Base-by-base conservation (phyloP, 2,113 vertebrate genomes). In the Hypanus sabinus region DNA sequence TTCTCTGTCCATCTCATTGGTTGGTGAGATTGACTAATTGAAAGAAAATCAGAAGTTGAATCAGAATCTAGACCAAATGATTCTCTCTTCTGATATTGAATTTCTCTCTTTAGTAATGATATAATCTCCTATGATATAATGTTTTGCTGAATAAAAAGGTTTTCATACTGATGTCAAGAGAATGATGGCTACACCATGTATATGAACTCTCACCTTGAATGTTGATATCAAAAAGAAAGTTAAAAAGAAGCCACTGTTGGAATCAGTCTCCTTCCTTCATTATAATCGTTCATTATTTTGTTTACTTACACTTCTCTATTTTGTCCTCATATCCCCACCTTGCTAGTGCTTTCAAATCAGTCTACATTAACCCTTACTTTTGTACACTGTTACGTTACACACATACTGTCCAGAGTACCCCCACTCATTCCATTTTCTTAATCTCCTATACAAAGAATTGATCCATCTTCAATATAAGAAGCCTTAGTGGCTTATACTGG, bases 391-490 rank as follows among this genome's bases (percentile, higher is more conserved):
- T 36, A 16, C 3, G 65, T 36, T 36, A 65, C 62, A 91, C 18
- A 14, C 60, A 36, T 57, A 38, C 65, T 5, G 62, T 10, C n/a
- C 62, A 7, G 30, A 38, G 14, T 6, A 7, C 14, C 10, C 62
- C 57, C 22, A 91, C 88, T 91, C 62, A 70, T 90, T 91, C 60
- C n/a, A 91, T 91, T 33, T 70, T 36, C 62, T 33, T 7, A 0
- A n/a, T 91, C 60, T 30, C 65, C 60, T 70, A 16, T 36, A 20
- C 62, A 57, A 70, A 91, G 27, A 68, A 70, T 24, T 24, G 33
- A 62, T 93, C 91, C 16, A 30, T 73, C 91, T 93, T 93, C 68
- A 93, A 55, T 75, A 93, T 38, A 46, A 12, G 38, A 30, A 93
- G 70, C 70, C 24, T 30, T 68, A 93, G 36, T 73, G 91, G 36